These are phyloP conservation scores for Petroica traversi DNA, from an alignment of 2,113 vertebrate genomes.

Conservation along the genomic window DNA sequence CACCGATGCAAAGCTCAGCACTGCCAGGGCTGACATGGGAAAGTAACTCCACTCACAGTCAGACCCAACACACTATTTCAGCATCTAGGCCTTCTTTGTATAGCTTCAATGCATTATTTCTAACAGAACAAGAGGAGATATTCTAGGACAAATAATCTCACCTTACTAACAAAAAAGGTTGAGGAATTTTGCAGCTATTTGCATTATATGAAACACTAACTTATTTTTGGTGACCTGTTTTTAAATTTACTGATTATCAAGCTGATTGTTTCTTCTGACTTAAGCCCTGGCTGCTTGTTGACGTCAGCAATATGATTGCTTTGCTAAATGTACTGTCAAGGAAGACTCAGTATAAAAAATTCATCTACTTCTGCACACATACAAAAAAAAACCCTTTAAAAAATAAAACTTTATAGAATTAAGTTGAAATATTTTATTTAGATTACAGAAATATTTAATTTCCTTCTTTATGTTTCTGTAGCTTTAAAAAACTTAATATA, in stretches of 20 bases:
- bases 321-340: background rate
- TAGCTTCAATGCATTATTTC: background rate
- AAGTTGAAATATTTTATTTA: background rate
- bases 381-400: background rate
- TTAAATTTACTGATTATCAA: constrained; percentile 33
- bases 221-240: background rate
- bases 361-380: constrained; percentile 44
- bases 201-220: background rate
- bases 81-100: background rate
- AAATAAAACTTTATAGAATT: background rate
- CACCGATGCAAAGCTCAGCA: rapidly evolving
- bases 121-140: background rate
- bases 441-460: background rate
- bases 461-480: background rate
- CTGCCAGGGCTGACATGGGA: background rate
- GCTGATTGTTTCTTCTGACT: constrained; percentile 33
- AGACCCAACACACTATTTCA: background rate
- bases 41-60: background rate
- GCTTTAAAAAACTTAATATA: background rate
- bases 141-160: background rate
- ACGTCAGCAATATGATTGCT: constrained; percentile 50
- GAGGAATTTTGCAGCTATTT: background rate
- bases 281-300: background rate
- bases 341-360: constrained; percentile 54
- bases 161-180: background rate